Evolutionary conservation across 2,113 vertebrate genomes (phyloP), one percentile per base, ranked within the genome.

Genomic region (Mola mola): DNA sequence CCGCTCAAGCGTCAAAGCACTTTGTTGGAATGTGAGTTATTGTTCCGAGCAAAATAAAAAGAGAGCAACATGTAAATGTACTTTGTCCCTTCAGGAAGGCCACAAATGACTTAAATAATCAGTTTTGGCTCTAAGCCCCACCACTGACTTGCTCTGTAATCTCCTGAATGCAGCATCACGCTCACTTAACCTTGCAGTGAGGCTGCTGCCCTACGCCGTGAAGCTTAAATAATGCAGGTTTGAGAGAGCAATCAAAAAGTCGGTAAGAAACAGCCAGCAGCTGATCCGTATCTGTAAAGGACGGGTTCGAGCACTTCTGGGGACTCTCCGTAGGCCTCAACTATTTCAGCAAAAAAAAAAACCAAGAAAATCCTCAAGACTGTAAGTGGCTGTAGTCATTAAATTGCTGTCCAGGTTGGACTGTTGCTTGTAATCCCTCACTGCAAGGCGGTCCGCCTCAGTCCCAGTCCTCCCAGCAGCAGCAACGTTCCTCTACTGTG

Each of bases 401-500:
- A 71, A 67, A 74, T 61, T 78, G 62, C 65, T 16, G 66, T 81
- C 63, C 64, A 81, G 20, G 48, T 74, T 62, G 43, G 61, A 59
- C 56, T 59, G 63, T 47, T 76, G 75, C 72, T 80, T 29, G 56
- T 75, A 72, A 78, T 87, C 82, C 71, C 87, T 89, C 83, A 78
- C 20, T 47, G 69, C 24, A 71, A 72, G 77, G 59, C 49, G 72
- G 51, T 19, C 15, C 29, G 31, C 70, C 63, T 68, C 66, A 66
- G 38, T 55, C 58, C 42, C 63, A 63, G 46, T 28, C 36, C 61
- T 60, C 47, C 66, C 67, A 66, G 61, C 64, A 61, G 40, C 36
- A 72, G 58, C 55, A 29, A 11, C 34, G 9, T 52, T 29, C 28
- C 6, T 9, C 28, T 9, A 29, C 6, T 29, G 28, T n/a, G n/a